Evolutionary conservation across 1,140 invertebrate species (phyloP), one percentile per base, ranked within the genome.

Genomic region (Antheraea mylitta): DNA sequence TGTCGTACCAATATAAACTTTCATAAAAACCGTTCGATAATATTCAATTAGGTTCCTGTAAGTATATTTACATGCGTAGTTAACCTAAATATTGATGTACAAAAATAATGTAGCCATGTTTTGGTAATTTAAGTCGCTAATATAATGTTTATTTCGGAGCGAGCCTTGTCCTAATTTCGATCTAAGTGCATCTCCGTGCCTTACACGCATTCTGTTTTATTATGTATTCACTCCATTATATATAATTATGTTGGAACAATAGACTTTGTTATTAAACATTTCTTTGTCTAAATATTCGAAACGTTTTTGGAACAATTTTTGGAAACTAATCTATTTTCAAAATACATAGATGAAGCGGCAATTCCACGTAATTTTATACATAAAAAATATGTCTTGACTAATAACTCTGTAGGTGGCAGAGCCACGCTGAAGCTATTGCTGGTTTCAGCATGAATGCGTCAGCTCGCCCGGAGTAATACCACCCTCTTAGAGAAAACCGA

Each of bases 51-150:
- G 19, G 45, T 53, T 19, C n/a, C 19, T 10, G 7, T 30, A 30
- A 64, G 48, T 30, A 19, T 64, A 45, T 78, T 71, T 78, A 82
- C 67, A 64, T 18, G 58, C 37, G 64, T 64, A 72, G 72, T 85
- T 83, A 83, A 85, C 78, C 79, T 79, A 73, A 78, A 79, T 78
- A 77, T 84, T 76, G 61, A 76, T 72, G 77, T 62, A 70, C 72
- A 69, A 72, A 74, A 68, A 76, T 68, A 71, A 70, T 68, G 30
- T 36, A 72, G 74, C 69, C 68, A 72, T 81, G 76, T 76, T 77
- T 76, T 82, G 72, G 71, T 73, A 66, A 75, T 70, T 79, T 84
- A 79, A 82, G 69, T 79, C 69, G 77, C 68, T 69, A 75, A 71
- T 77, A 78, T 85, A 80, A 85, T 81, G 77, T 77, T 67, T 75